A percentile compares a stretch with the other conserved stretches of the same genome.
Conservation (phyloP, 2,797 vertebrate species). For the Cynodonichthys magdalenae region DNA sequence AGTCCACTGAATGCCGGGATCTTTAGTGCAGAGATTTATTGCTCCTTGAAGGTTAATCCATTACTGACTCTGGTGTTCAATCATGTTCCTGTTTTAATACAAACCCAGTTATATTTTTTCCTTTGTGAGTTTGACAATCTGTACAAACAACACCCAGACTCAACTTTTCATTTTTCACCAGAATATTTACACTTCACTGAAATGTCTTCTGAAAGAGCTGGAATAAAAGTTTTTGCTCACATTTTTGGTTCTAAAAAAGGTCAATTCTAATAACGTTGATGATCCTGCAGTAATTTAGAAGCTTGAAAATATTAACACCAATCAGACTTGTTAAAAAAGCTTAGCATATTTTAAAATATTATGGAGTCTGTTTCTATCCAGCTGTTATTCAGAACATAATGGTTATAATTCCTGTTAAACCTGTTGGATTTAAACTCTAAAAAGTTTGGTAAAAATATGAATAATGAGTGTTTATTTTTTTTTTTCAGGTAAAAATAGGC, state of each 20-base stretch:
- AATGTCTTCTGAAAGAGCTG: not conserved
- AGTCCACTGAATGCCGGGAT: not conserved
- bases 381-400: not conserved
- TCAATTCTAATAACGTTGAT: not conserved
- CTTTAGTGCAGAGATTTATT: constrained; percentile 15
- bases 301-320: not conserved
- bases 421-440: not conserved
- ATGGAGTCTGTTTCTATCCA: not conserved
- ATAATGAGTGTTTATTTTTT: not conserved
- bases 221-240: not conserved
- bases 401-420: not conserved
- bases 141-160: not conserved
- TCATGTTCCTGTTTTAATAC: constrained; percentile 1
- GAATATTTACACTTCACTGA: not conserved
- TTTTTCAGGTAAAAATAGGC: not conserved
- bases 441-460: not conserved
- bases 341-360: too few relatives aligned
- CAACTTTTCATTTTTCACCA: not conserved
- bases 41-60: not conserved
- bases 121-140: not conserved
- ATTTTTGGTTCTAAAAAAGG: not conserved
- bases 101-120: not conserved
- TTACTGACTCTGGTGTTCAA: not conserved
- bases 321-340: too few relatives aligned
- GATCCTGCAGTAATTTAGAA: not conserved